Evolutionary conservation across 2,888 invertebrate genomes (phyloP).

Genomic region (Stenolophus ochropezus): DNA sequence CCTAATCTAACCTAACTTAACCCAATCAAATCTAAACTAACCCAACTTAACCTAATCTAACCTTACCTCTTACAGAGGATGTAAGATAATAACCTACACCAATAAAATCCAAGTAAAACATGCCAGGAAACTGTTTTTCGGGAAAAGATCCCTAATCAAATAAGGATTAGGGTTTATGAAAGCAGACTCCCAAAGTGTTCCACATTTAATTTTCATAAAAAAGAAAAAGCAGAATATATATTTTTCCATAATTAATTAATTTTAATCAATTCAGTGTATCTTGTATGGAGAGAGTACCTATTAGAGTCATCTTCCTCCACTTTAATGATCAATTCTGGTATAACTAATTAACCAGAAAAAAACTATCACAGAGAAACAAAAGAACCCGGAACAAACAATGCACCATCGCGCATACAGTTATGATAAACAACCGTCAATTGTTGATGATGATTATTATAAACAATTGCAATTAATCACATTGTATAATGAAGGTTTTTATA

Average conservation of each 20-base stretch:
- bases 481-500: constrained; percentile 5
- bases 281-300: background rate
- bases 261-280: background rate
- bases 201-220: too few relatives aligned
- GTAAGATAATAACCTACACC: too few relatives aligned
- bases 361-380: constrained; percentile 31
- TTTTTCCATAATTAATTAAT: constrained; percentile 1
- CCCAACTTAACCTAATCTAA: too few relatives aligned
- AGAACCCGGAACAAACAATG: constrained; percentile 35
- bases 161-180: too few relatives aligned
- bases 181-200: too few relatives aligned
- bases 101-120: too few relatives aligned
- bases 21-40: too few relatives aligned
- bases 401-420: constrained; percentile 34
- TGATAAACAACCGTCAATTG: constrained; percentile 20
- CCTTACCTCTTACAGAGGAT: too few relatives aligned
- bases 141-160: too few relatives aligned
- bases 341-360: constrained; percentile 4
- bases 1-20: too few relatives aligned
- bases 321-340: background rate
- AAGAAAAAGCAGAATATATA: background rate
- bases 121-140: too few relatives aligned
- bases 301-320: background rate
- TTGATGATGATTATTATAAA: constrained; percentile 15
- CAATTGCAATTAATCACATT: constrained; percentile 30